Base-by-base conservation (phyloP, 2,797 vertebrate species). In the Gallirallus australis region DNA sequence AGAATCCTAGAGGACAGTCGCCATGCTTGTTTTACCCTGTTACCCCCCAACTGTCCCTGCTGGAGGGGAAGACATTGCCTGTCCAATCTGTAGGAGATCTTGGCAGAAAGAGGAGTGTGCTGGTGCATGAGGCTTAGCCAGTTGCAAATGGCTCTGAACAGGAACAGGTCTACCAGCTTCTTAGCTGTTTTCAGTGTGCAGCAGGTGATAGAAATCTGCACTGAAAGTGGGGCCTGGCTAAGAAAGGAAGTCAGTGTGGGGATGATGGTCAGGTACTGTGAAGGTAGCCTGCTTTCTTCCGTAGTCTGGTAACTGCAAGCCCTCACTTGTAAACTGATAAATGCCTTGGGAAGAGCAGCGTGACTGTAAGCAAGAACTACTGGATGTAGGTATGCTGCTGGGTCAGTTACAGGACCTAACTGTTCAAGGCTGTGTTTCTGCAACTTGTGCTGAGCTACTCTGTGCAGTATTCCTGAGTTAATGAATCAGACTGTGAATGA, bases 191-290 rank as follows among this genome's bases (percentile, higher is more conserved):
- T 31, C 2, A 1, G 8, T 9, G 5, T 68, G 37, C 48, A 54
- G 21, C 35, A n/a, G 9, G 5, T 11, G 14, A 6, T 25, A 3
- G 25, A 40, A 25, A 8, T 23, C 39, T 17, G 8, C 8, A 10
- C 5, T 35, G 15, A 19, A 16, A 21, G 0, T 2, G 6, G 3
- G 31, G 3, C 3, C 7, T 33, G 8, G 28, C 6, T 24, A 60
- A 56, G 42, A 68, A 24, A 3, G n/a, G 4, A 39, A 24, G 14
- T 10, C 15, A 7, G 11, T 4, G 19, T 18, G 5, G 27, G 13
- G 7, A 17, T 20, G 15, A 60, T 71, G 25, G 15, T n/a, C 13
- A 64, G 28, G 10, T 45, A 8, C 6, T 72, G 11, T 33, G 21
- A n/a, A 39, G 1, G 11, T 45, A 30, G 56, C 8, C 28, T 59